These are phyloP conservation scores for Heliconius ismenius DNA, from an alignment of 2,888 invertebrate species.

Conservation along the genomic window DNA sequence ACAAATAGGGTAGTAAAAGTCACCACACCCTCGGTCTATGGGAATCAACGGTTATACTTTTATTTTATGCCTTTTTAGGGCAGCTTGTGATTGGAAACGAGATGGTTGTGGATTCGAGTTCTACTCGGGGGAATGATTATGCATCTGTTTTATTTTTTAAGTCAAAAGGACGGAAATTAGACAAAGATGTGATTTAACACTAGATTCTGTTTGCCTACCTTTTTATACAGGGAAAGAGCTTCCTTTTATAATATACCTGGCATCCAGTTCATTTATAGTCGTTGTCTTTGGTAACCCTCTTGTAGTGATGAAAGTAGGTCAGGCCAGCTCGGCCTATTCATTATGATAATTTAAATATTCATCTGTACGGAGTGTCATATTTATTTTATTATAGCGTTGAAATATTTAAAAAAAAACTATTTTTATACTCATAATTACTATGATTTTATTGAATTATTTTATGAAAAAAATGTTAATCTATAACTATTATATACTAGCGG, in stretches of 20 bases:
- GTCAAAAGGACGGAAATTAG: neutral
- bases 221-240: neutral
- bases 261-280: conserved; percentile 27
- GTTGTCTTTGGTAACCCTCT: conserved; percentile 25
- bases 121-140: neutral
- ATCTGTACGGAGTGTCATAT: neutral
- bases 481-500: no score
- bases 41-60: conserved; percentile 14
- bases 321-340: conserved; percentile 21
- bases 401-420: neutral
- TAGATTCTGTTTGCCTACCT: neutral
- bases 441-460: no score
- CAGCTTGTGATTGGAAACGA: neutral
- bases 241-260: conserved; percentile 20
- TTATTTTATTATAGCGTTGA: neutral
- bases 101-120: neutral
- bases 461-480: no score
- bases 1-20: conserved; percentile 17
- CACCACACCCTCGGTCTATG: conserved; percentile 14
- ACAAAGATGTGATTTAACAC: neutral
- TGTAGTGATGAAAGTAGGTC: conserved; percentile 33
- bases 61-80: neutral
- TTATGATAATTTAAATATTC: conserved; percentile 24
- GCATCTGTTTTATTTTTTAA: neutral
- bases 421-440: neutral